These are phyloP conservation scores for Dysmachus trigonus DNA, from an alignment of 2,888 invertebrate genomes.

Conservation along the genomic window DNA sequence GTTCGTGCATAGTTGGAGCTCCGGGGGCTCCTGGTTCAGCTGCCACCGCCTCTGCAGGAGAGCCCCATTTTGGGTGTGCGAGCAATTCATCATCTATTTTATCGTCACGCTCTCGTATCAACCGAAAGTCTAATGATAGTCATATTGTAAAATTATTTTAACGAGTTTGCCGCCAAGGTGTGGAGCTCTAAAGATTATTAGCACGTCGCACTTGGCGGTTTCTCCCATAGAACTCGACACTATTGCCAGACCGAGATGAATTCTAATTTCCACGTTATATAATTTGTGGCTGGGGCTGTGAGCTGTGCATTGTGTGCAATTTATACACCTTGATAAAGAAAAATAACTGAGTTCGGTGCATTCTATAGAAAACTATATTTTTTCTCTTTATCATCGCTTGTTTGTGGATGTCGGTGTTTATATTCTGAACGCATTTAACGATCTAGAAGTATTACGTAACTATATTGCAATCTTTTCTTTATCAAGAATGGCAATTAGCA, in stretches of 20 bases:
- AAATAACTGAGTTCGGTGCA: neutral
- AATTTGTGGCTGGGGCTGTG: neutral
- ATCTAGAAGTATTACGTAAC: neutral
- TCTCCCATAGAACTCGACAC: neutral
- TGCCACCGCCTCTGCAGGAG: neutral
- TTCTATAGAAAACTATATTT: neutral
- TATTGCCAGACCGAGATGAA: neutral
- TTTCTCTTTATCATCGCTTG: neutral
- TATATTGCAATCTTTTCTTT: neutral
- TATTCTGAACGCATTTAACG: neutral
- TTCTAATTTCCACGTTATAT: neutral
- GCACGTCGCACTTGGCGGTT: neutral
- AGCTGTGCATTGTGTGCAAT: neutral
- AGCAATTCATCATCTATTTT: neutral
- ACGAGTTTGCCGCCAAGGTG: neutral
- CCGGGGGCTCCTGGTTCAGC: neutral
- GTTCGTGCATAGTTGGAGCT: neutral
- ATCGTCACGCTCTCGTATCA: neutral
- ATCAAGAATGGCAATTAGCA: neutral
- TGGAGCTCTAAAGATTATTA: neutral
- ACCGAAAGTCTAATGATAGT: neutral
- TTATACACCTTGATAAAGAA: neutral
- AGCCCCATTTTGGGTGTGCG: neutral
- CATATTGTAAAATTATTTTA: neutral
- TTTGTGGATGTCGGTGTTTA: neutral